These are phyloP conservation scores for Polyommatus iphigenia DNA, from an alignment of 2,888 invertebrate genomes.

Conservation along the genomic window DNA sequence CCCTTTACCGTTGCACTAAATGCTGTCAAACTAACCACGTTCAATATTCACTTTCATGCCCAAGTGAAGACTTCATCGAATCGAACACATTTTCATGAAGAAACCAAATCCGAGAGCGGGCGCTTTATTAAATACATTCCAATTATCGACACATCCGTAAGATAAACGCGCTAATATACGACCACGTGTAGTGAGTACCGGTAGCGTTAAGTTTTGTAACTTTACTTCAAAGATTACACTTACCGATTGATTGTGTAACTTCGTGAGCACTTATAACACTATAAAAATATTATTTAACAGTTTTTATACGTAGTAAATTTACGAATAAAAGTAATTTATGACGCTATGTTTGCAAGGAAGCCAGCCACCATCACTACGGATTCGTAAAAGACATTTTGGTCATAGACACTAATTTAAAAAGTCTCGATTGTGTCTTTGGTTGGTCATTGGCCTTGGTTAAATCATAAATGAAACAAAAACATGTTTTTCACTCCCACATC, in stretches of 20 bases:
- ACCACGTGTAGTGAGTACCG: conserved; percentile 76
- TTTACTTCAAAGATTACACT: conserved; percentile 66
- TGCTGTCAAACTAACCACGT: conserved; percentile 74
- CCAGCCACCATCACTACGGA: conserved; percentile 80
- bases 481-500: background rate
- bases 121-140: background rate
- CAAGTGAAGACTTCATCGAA: conserved; percentile 50
- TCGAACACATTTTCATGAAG: conserved; percentile 25
- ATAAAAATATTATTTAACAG: conserved; percentile 61
- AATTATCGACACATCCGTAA: conserved; percentile 54
- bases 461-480: background rate
- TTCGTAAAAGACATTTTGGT: conserved; percentile 77
- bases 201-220: conserved; percentile 67
- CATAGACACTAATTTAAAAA: conserved; percentile 73
- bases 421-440: conserved; percentile 42
- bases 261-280: conserved; percentile 77
- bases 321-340: conserved; percentile 71
- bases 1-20: conserved; percentile 56
- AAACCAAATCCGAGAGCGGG: background rate
- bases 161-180: conserved; percentile 63
- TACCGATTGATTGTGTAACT: conserved; percentile 74
- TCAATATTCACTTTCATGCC: conserved; percentile 68
- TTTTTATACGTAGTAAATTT: conserved; percentile 63
- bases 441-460: conserved; percentile 38
- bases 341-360: conserved; percentile 77